Evolutionary conservation across 2,113 vertebrate genomes (phyloP).

Genomic region (Psittacus erithacus): DNA sequence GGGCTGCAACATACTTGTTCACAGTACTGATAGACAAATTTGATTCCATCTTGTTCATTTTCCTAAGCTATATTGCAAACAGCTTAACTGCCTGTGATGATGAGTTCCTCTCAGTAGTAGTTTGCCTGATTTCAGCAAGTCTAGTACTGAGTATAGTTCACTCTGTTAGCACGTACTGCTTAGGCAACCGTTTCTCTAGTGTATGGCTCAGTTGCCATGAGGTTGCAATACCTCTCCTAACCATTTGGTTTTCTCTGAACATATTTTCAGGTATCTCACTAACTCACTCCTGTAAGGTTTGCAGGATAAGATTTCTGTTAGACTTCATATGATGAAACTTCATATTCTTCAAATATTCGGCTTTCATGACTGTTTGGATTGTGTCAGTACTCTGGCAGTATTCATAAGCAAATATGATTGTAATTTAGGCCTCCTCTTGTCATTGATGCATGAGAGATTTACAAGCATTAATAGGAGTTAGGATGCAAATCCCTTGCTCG

Average conservation of each 20-base stretch:
- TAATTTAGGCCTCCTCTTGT: conserved; percentile 58
- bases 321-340: not conserved
- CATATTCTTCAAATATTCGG: not conserved
- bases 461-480: conserved; percentile 68
- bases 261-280: not conserved
- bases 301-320: not conserved
- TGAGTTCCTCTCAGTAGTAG: not conserved
- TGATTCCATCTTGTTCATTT: not conserved
- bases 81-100: not conserved
- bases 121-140: not conserved
- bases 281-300: not conserved
- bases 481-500: conserved; percentile 62
- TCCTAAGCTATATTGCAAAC: not conserved
- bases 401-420: conserved; percentile 68
- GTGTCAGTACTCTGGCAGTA: not conserved
- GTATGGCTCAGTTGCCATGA: not conserved
- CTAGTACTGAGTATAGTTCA: not conserved
- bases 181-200: not conserved
- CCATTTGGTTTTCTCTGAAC: not conserved
- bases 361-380: not conserved
- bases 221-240: not conserved
- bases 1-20: not conserved
- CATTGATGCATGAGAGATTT: conserved; percentile 68
- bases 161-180: not conserved
- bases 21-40: not conserved